Conservation (phyloP, 2,797 vertebrate species). For the Onychomys arenicola region DNA sequence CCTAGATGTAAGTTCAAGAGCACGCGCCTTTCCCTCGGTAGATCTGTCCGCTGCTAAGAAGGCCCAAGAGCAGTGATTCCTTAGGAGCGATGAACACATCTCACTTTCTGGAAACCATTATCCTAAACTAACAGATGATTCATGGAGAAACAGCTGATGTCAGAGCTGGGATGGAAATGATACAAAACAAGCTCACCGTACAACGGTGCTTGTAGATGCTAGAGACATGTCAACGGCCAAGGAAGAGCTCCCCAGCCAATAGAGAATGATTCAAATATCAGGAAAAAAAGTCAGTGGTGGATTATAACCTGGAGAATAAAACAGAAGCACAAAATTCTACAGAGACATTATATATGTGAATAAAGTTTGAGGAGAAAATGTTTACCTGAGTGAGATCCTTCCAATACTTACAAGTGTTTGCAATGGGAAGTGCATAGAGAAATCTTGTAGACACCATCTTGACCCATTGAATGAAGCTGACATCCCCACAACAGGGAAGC, state of each 20-base stretch:
- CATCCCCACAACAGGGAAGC: neutral
- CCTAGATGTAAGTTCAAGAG: neutral
- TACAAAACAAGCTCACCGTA: neutral
- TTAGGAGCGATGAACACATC: neutral
- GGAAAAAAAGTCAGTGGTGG: neutral
- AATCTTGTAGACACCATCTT: neutral
- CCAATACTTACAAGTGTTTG: neutral
- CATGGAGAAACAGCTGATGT: neutral
- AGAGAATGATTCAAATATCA: neutral
- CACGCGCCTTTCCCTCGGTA: accelerated
- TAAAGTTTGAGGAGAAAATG: neutral
- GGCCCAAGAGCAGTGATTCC: neutral
- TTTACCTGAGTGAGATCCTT: neutral
- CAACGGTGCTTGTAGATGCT: no score
- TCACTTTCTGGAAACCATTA: neutral
- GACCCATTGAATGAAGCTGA: neutral
- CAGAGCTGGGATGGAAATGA: neutral
- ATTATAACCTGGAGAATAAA: neutral
- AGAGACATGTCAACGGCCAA: neutral
- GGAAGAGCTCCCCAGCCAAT: neutral
- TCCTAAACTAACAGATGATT: neutral
- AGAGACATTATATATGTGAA: neutral
- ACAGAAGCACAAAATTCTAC: neutral
- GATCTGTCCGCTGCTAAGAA: neutral
- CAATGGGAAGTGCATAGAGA: neutral